phyloP scores from a whole-genome alignment of 2,888 invertebrate species.

The Crepidodera aurea region DNA sequence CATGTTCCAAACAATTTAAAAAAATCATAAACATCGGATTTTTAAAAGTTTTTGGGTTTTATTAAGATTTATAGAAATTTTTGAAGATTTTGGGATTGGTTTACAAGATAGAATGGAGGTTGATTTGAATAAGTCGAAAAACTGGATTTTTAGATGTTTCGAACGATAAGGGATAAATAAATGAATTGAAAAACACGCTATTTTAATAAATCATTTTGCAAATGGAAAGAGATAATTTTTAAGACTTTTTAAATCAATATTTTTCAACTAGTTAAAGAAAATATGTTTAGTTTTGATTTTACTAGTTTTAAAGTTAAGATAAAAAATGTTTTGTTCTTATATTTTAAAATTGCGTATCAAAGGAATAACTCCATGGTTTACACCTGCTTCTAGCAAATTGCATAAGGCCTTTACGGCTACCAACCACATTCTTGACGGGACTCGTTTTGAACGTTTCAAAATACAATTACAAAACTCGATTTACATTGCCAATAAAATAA shows the following conservation, averaged over 20 bases:
- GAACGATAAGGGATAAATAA: no score
- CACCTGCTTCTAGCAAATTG: not conserved
- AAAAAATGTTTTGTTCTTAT: no score
- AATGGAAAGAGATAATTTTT: no score
- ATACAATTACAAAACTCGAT: constrained; percentile 5
- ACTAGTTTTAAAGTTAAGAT: no score
- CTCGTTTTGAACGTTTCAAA: not conserved
- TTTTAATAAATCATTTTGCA: no score
- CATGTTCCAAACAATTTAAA: not conserved
- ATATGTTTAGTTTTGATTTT: no score
- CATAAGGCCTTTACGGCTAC: not conserved
- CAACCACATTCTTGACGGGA: not conserved
- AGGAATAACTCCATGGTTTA: no score
- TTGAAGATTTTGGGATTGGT: not conserved
- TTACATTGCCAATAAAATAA: constrained; percentile 10
- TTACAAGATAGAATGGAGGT: not conserved
- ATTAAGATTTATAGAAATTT: not conserved
- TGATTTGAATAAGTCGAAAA: not conserved
- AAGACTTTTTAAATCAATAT: no score
- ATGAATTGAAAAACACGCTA: no score
- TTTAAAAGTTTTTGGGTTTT: not conserved
- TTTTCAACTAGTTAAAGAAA: no score
- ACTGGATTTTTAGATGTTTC: not conserved
- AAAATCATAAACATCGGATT: not conserved
- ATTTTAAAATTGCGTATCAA: no score